Evolutionary conservation across 1,140 invertebrate genomes (phyloP), one percentile per base, ranked within the genome.

Genomic region (Megalonaias nervosa): DNA sequence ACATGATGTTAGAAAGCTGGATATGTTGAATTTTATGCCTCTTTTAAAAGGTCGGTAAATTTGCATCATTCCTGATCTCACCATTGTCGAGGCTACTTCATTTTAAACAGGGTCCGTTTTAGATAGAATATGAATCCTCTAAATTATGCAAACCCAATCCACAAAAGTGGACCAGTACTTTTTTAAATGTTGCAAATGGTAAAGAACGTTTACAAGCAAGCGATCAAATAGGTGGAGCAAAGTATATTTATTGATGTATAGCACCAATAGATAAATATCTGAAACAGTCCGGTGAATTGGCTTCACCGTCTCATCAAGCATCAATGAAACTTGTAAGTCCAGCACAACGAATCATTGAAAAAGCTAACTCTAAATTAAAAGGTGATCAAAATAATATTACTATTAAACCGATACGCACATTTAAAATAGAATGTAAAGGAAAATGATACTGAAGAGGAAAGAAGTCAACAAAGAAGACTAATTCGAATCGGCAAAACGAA

Each of bases 141-240:
- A 77, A 74, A 26, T 56, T 78, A 55, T 81, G 75, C 62, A 55
- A 77, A 55, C 75, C 80, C 21, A 65, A 81, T 75, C 72, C 76
- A 48, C 75, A 74, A 65, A 77, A 73, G 59, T 81, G 62, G 67
- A 64, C 78, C 12, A 16, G 60, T 38, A 72, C 62, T 78, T 78
- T 70, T 80, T 61, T 59, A 56, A 72, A 71, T 59, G 55, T 74
- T 17, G 65, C 72, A 3, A 56, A 21, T 21, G 72, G 72, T 23
- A 67, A 57, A 26, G 31, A 48, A 16, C 56, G n/a, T n/a, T n/a
- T 60, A n/a, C 70, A 58, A 23, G 5, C 59, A 61, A 23, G 48
- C 64, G 64, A 48, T 9, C n/a, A n/a, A 21, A 71, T 70, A 12
- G 48, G 48, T 26, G 55, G 16, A 17, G 21, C 17, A 61, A 58